phyloP scores from a whole-genome alignment of 2,797 vertebrate genomes.

The Chaenodraco wilsoni region DNA sequence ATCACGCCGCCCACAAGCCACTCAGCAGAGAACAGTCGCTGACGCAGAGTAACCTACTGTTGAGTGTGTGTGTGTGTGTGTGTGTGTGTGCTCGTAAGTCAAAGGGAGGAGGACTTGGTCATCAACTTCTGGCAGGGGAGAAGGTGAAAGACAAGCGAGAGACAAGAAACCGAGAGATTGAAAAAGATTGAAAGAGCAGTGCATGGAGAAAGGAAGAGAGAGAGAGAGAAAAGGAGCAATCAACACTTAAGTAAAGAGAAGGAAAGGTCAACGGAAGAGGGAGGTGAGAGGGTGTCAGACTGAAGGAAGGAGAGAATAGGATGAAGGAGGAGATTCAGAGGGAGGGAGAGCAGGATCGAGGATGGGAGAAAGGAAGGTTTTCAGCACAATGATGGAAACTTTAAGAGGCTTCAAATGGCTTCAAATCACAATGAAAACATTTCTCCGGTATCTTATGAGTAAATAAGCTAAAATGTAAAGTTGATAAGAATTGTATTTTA shows the following conservation, averaged over 20 bases:
- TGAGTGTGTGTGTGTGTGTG: constrained; percentile 23
- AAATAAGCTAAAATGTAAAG: too few species aligned
- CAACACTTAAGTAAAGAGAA: neutral
- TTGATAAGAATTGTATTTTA: too few species aligned
- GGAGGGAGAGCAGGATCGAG: neutral
- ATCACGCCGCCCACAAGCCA: constrained; percentile 68
- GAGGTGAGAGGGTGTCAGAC: neutral
- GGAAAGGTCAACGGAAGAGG: neutral
- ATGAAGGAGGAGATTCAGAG: neutral
- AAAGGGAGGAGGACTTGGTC: constrained; percentile 49
- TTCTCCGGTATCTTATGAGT: too few species aligned
- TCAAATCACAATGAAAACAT: too few species aligned
- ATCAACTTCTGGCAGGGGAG: constrained; percentile 38
- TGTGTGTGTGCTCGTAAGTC: constrained; percentile 7
- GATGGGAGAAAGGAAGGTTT: neutral
- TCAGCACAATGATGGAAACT: constrained; percentile 1
- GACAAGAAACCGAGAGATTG: constrained; percentile 14
- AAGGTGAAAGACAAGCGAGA: constrained; percentile 31
- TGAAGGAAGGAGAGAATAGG: neutral
- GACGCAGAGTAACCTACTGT: constrained; percentile 71
- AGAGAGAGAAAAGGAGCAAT: neutral
- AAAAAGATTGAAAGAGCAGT: neutral
- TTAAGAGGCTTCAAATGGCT: too few species aligned
- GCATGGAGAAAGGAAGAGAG: neutral
- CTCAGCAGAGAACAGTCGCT: constrained; percentile 68